phyloP scores from a whole-genome alignment of 2,113 vertebrate species.

The Elanus axillaris region DNA sequence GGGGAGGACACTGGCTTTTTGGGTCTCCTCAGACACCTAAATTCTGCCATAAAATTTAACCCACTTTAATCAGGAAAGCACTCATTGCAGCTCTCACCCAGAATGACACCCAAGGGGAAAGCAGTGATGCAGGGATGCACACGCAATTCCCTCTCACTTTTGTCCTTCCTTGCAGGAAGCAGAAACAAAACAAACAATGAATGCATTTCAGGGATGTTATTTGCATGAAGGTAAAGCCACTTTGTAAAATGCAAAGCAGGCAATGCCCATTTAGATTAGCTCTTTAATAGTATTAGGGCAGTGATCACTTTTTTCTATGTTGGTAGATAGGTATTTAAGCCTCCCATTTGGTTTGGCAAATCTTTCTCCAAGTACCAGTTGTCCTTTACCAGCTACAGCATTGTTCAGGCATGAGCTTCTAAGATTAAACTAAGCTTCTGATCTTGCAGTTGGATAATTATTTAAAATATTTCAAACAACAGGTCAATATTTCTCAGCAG shows the following conservation, averaged over 20 bases:
- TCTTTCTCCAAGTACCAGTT: neutral
- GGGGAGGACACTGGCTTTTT: neutral
- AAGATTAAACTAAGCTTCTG: constrained; percentile 2
- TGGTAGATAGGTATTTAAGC: neutral
- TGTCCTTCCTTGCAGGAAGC: neutral
- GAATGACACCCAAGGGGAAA: neutral
- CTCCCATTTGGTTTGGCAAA: neutral
- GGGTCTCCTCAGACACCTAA: neutral
- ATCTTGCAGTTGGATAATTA: neutral
- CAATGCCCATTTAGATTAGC: neutral
- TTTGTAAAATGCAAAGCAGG: neutral
- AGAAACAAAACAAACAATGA: neutral
- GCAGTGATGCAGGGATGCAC: rapidly evolving
- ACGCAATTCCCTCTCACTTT: neutral
- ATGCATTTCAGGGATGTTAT: neutral
- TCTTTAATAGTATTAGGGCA: neutral
- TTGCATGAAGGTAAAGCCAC: neutral
- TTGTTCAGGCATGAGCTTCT: neutral
- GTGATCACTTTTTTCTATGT: neutral
- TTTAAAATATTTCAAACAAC: constrained; percentile 14
- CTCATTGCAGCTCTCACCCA: neutral
- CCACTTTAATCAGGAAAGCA: neutral
- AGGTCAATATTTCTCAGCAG: neutral
- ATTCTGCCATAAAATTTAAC: neutral
- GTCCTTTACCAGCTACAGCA: neutral